phyloP scores from a whole-genome alignment of 2,888 invertebrate genomes.

The Taphrorychus bicolor region DNA sequence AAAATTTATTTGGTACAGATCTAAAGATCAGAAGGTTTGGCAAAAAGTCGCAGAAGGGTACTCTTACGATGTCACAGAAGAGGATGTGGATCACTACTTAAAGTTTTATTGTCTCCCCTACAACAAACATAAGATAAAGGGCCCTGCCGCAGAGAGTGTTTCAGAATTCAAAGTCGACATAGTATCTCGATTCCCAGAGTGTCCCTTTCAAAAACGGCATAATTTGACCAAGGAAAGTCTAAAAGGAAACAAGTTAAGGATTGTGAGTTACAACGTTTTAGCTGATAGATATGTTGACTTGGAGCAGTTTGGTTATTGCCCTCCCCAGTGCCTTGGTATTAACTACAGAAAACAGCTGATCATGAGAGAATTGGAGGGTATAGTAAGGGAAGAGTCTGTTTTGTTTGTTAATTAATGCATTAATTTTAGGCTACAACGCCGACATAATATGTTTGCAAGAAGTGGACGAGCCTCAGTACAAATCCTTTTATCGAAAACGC shows the following conservation, averaged over 20 bases:
- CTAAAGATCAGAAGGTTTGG: constrained; percentile 64
- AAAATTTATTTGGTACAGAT: constrained; percentile 74
- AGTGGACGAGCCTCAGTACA: constrained; percentile 83
- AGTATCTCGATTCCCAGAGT: constrained; percentile 60
- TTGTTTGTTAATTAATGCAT: too few species aligned
- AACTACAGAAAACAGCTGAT: constrained; percentile 89
- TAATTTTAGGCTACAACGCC: constrained; percentile 79
- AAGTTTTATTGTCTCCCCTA: constrained; percentile 68
- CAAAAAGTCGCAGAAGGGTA: constrained; percentile 64
- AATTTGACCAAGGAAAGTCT: constrained; percentile 69
- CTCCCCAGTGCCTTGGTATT: constrained; percentile 77
- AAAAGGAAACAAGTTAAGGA: constrained; percentile 72
- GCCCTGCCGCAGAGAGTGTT: constrained; percentile 68
- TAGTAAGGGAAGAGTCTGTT: too few species aligned
- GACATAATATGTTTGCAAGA: constrained; percentile 94
- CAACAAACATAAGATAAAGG: constrained; percentile 60
- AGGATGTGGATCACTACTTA: constrained; percentile 72
- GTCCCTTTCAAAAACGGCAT: constrained; percentile 84
- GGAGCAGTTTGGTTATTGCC: constrained; percentile 83
- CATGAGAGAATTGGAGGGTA: constrained; percentile 69
- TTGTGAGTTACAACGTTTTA: constrained; percentile 88
- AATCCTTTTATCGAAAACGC: constrained; percentile 69
- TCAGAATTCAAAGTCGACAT: constrained; percentile 66
- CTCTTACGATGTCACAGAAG: constrained; percentile 65
- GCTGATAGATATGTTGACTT: constrained; percentile 90